Conservation (phyloP, 2,888 invertebrate genomes). For the Drosophila pseudotakahashii region DNA sequence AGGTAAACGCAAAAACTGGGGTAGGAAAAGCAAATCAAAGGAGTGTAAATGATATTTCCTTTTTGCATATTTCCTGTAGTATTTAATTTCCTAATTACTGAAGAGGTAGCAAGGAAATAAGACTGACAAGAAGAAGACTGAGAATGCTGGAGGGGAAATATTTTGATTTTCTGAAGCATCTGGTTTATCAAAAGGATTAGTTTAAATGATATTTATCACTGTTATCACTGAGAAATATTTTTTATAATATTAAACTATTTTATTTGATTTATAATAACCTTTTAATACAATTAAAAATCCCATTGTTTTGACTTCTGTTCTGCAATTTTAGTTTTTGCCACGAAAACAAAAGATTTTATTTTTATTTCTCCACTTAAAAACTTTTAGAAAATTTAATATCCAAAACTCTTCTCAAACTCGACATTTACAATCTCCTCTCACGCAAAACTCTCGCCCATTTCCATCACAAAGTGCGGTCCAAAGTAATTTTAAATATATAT, state of each 20-base stretch:
- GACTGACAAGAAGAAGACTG: background rate
- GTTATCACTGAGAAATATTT: no score
- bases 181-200: slow-evolving; percentile 2
- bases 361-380: background rate
- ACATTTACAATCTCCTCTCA: background rate
- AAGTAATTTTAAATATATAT: slow-evolving; percentile 35
- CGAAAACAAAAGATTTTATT: background rate
- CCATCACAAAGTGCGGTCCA: slow-evolving; percentile 12
- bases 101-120: background rate
- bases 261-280: no score
- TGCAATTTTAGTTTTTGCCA: no score
- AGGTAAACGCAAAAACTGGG: slow-evolving; percentile 18
- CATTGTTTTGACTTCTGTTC: no score
- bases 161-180: background rate
- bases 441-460: background rate
- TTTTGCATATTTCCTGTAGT: slow-evolving; percentile 6
- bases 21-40: slow-evolving; percentile 20
- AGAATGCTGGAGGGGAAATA: background rate
- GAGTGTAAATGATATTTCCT: slow-evolving; percentile 30
- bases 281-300: no score
- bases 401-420: slow-evolving; percentile 11
- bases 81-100: slow-evolving; percentile 26
- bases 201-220: background rate
- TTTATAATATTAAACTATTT: no score
- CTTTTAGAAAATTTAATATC: background rate